These are phyloP conservation scores for Linnaemya vulpina DNA, from an alignment of 2,888 invertebrate species.

Conservation along the genomic window DNA sequence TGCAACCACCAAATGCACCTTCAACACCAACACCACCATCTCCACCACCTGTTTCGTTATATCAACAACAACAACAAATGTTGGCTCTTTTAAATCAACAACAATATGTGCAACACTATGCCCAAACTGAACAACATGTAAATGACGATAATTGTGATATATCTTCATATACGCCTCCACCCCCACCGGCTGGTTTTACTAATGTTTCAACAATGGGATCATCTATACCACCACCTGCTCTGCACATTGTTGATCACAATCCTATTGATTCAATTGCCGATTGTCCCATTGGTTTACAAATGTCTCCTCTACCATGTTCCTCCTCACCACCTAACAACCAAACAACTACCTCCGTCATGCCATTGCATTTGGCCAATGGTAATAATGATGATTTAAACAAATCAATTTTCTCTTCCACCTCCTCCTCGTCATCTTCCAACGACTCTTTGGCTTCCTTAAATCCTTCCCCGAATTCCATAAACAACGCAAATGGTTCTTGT, in stretches of 20 bases:
- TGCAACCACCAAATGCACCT: slow-evolving; percentile 54
- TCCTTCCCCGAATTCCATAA: slow-evolving; percentile 28
- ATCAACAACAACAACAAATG: slow-evolving; percentile 77
- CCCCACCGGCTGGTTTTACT: slow-evolving; percentile 65
- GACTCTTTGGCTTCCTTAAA: slow-evolving; percentile 10
- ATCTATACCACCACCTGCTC: slow-evolving; percentile 36
- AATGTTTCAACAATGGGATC: slow-evolving; percentile 52
- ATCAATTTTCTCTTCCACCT: slow-evolving; percentile 44
- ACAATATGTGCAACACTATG: slow-evolving; percentile 70
- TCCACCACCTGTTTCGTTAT: slow-evolving; percentile 40
- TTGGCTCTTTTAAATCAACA: slow-evolving; percentile 79
- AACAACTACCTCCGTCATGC: slow-evolving; percentile 3
- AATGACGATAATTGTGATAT: slow-evolving; percentile 74
- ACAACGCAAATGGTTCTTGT: slow-evolving; percentile 66
- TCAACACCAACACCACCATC: slow-evolving; percentile 38
- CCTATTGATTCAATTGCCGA: slow-evolving; percentile 65
- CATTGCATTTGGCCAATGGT: slow-evolving; percentile 38
- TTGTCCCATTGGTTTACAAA: slow-evolving; percentile 61
- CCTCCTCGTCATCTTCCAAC: slow-evolving; percentile 17
- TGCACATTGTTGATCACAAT: slow-evolving; percentile 69
- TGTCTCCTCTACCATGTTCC: slow-evolving; percentile 25
- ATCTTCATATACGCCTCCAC: slow-evolving; percentile 72
- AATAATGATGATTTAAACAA: slow-evolving; percentile 57
- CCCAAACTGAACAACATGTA: slow-evolving; percentile 76
- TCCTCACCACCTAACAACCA: slow-evolving; percentile 14